phyloP scores from a whole-genome alignment of 2,888 invertebrate species.

The Agrochola circellaris region DNA sequence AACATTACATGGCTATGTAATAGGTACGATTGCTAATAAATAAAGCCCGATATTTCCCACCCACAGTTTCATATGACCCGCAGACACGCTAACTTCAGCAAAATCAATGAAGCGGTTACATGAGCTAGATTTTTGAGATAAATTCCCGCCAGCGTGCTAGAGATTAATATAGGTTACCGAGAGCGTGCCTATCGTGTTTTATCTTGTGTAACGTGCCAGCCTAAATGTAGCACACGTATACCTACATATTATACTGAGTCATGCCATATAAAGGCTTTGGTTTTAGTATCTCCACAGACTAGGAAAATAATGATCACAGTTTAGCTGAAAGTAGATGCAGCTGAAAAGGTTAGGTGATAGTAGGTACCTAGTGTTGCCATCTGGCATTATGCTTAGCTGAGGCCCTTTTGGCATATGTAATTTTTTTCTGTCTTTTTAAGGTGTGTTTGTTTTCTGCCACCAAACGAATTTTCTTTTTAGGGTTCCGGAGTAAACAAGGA shows the following conservation, averaged over 20 bases:
- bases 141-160: constrained; percentile 15
- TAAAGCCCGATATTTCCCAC: background rate
- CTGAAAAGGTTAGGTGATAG: background rate
- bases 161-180: constrained; percentile 36
- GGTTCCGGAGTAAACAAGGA: no score
- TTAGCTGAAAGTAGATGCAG: background rate
- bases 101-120: constrained; percentile 47
- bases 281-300: background rate
- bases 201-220: constrained; percentile 27
- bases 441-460: background rate
- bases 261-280: background rate
- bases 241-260: background rate
- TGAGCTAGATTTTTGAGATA: constrained; percentile 37
- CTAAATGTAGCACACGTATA: constrained; percentile 3
- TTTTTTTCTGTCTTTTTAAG: background rate
- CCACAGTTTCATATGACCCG: background rate
- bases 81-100: constrained; percentile 28
- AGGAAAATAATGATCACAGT: background rate
- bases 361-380: background rate
- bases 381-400: background rate
- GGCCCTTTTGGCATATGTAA: background rate
- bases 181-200: constrained; percentile 37
- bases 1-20: no score
- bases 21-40: background rate
- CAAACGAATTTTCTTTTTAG: background rate